Percentiles rank a stretch among this genome's conserved stretches.
Evolutionary conservation across 2,888 invertebrate genomes (phyloP).

Genomic region (Agrochola lota): DNA sequence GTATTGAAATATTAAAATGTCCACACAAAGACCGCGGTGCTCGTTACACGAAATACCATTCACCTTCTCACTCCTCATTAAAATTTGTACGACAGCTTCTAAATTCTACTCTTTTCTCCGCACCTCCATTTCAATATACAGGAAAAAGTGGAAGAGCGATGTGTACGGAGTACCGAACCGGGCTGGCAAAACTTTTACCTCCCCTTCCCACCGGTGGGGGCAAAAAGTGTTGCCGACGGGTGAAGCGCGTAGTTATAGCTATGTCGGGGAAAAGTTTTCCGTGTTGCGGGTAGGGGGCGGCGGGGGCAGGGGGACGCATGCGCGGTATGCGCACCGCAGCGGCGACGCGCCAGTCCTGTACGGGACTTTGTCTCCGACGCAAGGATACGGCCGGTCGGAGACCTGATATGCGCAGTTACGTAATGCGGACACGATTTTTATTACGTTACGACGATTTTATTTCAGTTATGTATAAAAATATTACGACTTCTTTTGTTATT

Average conservation of each 20-base stretch:
- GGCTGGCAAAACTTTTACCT: constrained; percentile 89
- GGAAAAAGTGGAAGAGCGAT: constrained; percentile 90
- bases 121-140: constrained; percentile 91
- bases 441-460: constrained; percentile 1
- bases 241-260: constrained; percentile 87
- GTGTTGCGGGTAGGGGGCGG: constrained; percentile 87
- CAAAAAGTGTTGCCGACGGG: constrained; percentile 90
- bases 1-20: constrained; percentile 78
- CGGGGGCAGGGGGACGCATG: constrained; percentile 83
- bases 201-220: constrained; percentile 85
- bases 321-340: constrained; percentile 81
- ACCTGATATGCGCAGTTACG: constrained; percentile 74
- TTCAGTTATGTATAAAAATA: neutral
- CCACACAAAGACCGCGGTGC: constrained; percentile 77
- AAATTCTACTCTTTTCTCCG: constrained; percentile 90
- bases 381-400: constrained; percentile 67
- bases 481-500: neutral
- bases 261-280: constrained; percentile 90
- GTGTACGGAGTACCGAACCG: constrained; percentile 88
- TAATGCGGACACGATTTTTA: constrained; percentile 66
- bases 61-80: constrained; percentile 89
- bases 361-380: constrained; percentile 79
- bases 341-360: constrained; percentile 86
- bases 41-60: constrained; percentile 82
- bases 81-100: constrained; percentile 90